These are phyloP conservation scores for Tachina lurida DNA, from an alignment of 2,888 invertebrate genomes.

Conservation along the genomic window DNA sequence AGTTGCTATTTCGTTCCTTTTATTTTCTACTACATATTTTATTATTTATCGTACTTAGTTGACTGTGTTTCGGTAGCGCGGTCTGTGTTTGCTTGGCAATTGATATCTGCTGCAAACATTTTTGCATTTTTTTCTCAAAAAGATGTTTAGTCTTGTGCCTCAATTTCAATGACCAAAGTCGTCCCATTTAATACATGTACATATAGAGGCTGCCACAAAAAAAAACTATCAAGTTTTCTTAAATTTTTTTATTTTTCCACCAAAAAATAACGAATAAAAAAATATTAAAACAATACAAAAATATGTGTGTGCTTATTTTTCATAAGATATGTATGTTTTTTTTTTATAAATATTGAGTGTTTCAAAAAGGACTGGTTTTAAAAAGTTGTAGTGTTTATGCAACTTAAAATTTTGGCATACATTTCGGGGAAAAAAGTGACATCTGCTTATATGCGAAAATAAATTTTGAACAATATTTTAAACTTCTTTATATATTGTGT, in stretches of 20 bases:
- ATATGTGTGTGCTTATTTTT: neutral
- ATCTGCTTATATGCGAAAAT: neutral
- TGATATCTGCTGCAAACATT: slow-evolving; percentile 73
- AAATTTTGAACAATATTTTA: slow-evolving; percentile 2
- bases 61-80: slow-evolving; percentile 63
- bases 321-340: neutral
- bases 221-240: slow-evolving; percentile 35
- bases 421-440: slow-evolving; percentile 14
- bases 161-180: slow-evolving; percentile 72
- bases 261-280: neutral
- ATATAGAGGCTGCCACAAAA: slow-evolving; percentile 10
- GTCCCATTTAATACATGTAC: slow-evolving; percentile 42
- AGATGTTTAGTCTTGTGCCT: slow-evolving; percentile 73
- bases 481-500: neutral
- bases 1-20: slow-evolving; percentile 48
- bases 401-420: slow-evolving; percentile 1
- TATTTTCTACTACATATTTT: slow-evolving; percentile 22
- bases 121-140: slow-evolving; percentile 53
- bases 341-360: neutral
- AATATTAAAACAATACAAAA: slow-evolving; percentile 18
- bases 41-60: slow-evolving; percentile 26
- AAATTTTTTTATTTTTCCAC: neutral
- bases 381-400: slow-evolving; percentile 54
- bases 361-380: slow-evolving; percentile 14
- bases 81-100: slow-evolving; percentile 71